These are phyloP conservation scores for Sebastolobus alascanus DNA, from an alignment of 2,797 vertebrate species.

Conservation along the genomic window DNA sequence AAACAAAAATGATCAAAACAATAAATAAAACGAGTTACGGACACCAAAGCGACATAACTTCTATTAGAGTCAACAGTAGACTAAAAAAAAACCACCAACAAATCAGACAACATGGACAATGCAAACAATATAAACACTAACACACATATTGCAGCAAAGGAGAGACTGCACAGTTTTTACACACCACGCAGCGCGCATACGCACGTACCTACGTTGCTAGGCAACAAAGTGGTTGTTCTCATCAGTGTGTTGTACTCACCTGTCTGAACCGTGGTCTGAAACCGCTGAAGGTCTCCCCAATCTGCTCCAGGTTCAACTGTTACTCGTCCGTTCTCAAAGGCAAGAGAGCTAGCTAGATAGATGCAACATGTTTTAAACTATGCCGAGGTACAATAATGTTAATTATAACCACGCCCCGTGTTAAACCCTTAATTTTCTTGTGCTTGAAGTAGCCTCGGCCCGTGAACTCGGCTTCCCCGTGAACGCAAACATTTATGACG, in stretches of 20 bases:
- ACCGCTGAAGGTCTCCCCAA: fast-evolving
- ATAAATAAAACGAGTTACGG: neutral
- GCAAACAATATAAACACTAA: too few relatives aligned
- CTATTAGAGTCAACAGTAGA: neutral
- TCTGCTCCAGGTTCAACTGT: neutral
- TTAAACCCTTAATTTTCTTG: too few relatives aligned
- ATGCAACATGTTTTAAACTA: neutral
- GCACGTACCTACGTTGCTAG: neutral
- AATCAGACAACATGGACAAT: too few relatives aligned
- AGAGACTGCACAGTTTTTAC: too few relatives aligned
- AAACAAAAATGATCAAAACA: neutral
- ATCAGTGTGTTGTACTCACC: neutral
- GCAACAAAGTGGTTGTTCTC: neutral
- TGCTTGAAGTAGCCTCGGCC: neutral
- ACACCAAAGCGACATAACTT: too few relatives aligned
- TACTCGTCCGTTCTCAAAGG: neutral
- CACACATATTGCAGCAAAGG: too few relatives aligned
- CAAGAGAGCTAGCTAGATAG: too few relatives aligned
- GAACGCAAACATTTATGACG: neutral
- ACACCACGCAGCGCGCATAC: too few relatives aligned
- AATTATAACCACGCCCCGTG: neutral
- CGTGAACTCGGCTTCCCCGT: too few relatives aligned
- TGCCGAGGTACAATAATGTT: neutral
- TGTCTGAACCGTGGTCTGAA: neutral
- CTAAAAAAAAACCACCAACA: too few relatives aligned